These are phyloP conservation scores for Eubasilissa splendida DNA, from an alignment of 2,888 invertebrate species.

Conservation along the genomic window DNA sequence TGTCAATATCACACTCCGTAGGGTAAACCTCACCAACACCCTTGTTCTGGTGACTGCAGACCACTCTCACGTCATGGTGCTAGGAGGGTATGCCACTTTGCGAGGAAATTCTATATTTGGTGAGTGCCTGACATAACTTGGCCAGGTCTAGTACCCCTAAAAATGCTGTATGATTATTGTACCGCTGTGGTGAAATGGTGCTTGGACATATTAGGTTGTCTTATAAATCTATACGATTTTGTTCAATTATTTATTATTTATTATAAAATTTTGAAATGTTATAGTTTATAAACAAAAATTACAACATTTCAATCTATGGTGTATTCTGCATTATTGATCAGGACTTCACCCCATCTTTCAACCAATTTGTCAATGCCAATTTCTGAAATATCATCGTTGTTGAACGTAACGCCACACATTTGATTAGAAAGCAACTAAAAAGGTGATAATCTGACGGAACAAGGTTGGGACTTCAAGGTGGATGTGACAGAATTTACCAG, in stretches of 20 bases:
- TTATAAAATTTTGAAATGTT: background rate
- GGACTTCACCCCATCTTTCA: background rate
- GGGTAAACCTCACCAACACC: constrained; percentile 70
- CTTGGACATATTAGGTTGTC: background rate
- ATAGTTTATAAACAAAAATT: no score
- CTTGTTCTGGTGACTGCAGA: constrained; percentile 77
- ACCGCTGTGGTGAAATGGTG: background rate
- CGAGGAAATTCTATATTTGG: constrained; percentile 78
- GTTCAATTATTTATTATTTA: background rate
- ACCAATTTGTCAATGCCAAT: no score
- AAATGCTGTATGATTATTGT: background rate
- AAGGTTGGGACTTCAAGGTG: no score
- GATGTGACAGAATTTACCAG: no score
- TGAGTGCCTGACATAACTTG: constrained; percentile 61
- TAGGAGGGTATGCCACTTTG: constrained; percentile 77
- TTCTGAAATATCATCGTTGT: no score
- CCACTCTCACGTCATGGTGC: constrained; percentile 77
- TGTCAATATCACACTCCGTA: constrained; percentile 71
- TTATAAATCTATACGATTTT: no score
- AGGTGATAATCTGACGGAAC: no score
- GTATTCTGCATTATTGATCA: background rate
- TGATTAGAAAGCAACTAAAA: no score
- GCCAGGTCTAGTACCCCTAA: background rate
- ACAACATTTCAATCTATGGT: no score
- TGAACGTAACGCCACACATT: no score